Base-by-base conservation (phyloP, 2,888 invertebrate species). In the Drosophila paramelanica region DNA sequence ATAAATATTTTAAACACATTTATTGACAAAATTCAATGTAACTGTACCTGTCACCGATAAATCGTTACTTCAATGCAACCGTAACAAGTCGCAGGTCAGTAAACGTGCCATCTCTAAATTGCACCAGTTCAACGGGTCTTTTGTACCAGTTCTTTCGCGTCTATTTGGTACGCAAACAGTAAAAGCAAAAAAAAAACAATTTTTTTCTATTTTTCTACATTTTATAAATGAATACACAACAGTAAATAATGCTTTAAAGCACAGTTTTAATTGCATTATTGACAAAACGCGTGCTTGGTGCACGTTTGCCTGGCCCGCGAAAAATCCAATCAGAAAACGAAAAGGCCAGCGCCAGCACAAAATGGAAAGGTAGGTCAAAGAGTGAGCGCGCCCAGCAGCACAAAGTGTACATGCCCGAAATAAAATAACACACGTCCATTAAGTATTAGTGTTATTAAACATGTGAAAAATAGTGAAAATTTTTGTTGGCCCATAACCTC, bases 331-430 rank as follows among this genome's bases (percentile, higher is more conserved):
- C 71, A 73, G 77, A 73, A 73, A 73, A 80, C 77, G 69, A 67
- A 73, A 85, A 89, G 84, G 81, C 81, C 81, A 81, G 67, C 73
- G 81, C 79, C 84, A 83, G 82, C 81, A 85, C 89, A 91, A 89
- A 89, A 86, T 84, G 88, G 90, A 90, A 91, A 90, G 91, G 91
- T 92, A 91, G 92, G 92, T 91, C 91, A 91, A 91, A 90, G 90
- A 88, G 84, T 73, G 76, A 84, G 83, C 74, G 76, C 75, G 73
- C 65, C 59, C 68, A 62, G 53, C 78, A 27, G 75, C 76, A 81
- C 72, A 81, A 73, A 80, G 82, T 74, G 71, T 66, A 67, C 46
- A 66, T 70, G 39, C 68, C 66, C 55, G 14, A 67, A 66, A 69
- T 62, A 47, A 68, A 70, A 73, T 66, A 49, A 58, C 47, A 43